Evolutionary conservation across 2,113 vertebrate species (phyloP), one percentile per base, ranked within the genome.

Genomic region (Muscicapa adusta): DNA sequence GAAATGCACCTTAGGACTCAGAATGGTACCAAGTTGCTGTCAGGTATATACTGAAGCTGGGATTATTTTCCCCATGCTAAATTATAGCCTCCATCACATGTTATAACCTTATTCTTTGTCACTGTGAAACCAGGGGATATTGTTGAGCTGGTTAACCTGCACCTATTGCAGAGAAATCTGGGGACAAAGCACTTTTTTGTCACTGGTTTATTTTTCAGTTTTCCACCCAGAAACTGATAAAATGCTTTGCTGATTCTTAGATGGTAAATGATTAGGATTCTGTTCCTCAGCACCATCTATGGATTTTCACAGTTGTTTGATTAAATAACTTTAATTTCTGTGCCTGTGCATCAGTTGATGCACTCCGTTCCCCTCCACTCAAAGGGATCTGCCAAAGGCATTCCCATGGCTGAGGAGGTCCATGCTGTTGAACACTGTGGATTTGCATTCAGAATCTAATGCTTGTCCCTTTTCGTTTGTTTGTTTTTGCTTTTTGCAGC

Each of bases 401-500:
- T 84, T 61, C 29, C 56, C 6, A 1, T 17, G 23, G 5, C 42
- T 78, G 38, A 80, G 38, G 33, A 83, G 18, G 6, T 22, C 33
- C 5, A 1, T 45, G 24, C 14, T 81, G n/a, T 12, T 86, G 36
- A 71, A n/a, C 22, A 3, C 5, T 23, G 5, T 33, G 61, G 71
- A 77, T 24, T 14, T 90, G 60, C 48, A 80, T 85, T 85, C 79
- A 77, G 56, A 83, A 62, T 77, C 60, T 96, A 70, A 96, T 73
- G 1, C 11, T 81, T 95, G 5, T 83, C 7, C 33, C 8, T 57
- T 34, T 13, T 12, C 7, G 2, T 47, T 47, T 26, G 31, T 22
- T 28, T 25, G 8, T 12, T 26, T 38, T 13, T 10, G 0, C 3
- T 66, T 84, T 83, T 85, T 66, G 29, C 79, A 96, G 95, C 95